Conservation (phyloP, 2,113 vertebrate genomes). For the Pipra filicauda region DNA sequence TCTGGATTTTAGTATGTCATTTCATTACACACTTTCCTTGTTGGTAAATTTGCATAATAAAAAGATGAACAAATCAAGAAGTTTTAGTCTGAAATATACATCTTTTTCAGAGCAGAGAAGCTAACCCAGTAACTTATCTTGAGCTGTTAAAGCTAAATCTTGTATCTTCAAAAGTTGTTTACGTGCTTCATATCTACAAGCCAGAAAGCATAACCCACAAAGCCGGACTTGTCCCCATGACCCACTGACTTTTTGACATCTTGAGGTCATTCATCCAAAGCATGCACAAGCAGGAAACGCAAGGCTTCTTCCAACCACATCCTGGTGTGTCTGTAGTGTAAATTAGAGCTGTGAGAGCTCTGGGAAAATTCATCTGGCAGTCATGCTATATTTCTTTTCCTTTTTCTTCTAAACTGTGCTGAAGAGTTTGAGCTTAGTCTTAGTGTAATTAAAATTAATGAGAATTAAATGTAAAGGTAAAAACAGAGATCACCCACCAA, state of each 20-base stretch:
- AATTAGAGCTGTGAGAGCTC: slow-evolving; percentile 49
- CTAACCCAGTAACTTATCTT: background rate
- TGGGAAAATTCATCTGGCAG: slow-evolving; percentile 62
- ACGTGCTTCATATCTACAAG: slow-evolving; percentile 17
- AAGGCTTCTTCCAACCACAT: slow-evolving; percentile 57
- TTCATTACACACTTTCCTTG: background rate
- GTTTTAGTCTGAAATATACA: background rate
- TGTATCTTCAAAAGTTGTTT: slow-evolving; percentile 50
- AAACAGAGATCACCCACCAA: background rate
- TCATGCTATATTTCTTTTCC: slow-evolving; percentile 24
- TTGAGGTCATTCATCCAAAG: slow-evolving; percentile 59
- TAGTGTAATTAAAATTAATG: slow-evolving; percentile 20
- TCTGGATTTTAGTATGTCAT: background rate
- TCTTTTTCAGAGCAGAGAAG: background rate
- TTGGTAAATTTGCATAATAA: background rate
- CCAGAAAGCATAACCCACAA: slow-evolving; percentile 39
- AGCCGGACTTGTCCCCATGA: slow-evolving; percentile 38
- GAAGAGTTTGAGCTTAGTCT: background rate
- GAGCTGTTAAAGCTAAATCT: background rate
- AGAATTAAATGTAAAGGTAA: background rate
- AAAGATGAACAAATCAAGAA: background rate
- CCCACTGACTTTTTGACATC: slow-evolving; percentile 57
- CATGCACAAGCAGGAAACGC: slow-evolving; percentile 59
- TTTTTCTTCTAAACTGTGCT: slow-evolving; percentile 29
- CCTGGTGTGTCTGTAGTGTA: slow-evolving; percentile 49